Evolutionary conservation across 2,113 vertebrate species (phyloP), one percentile per base, ranked within the genome.

Genomic region (Dissostichus mawsoni): DNA sequence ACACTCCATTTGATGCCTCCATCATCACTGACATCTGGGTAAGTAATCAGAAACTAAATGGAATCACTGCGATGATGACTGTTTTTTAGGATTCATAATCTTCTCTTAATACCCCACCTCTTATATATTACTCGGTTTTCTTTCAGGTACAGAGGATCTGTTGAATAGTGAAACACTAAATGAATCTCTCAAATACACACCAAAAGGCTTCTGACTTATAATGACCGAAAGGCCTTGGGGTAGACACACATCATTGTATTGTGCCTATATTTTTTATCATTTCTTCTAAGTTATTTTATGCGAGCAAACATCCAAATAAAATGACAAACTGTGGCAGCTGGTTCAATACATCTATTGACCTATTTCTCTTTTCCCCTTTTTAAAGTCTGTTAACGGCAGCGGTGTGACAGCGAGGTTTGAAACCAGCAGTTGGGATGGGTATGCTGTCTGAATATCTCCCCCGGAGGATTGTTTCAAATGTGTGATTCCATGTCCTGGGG

Each of bases 1-100:
- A 87, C 63, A 50, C 59, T 87, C 77, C 55, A 85, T 59, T 74
- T 67, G 81, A 84, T 86, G 76, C 86, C 76, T 78, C 66, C 80
- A 83, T 89, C 78, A 91, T 86, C 72, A 65, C 78, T 78, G 74
- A 82, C 87, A 91, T 93, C 85, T 86, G 80, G 81, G 84, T 81
- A 72, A 82, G 89, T 90, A 90, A 93, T 91, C 86, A 84, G 78
- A 79, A 74, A 72, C 74, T 87, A 81, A 88, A 85, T 82, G 79
- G 76, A 87, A 83, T 86, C 73, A 70, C 76, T 62, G 72, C 44
- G n/a, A 72, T 65, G 75, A 89, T 92, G 88, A 91, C 86, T 92
- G 74, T 70, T 75, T 90, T 89, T 83, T 70, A 53, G 63, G 62
- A 76, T 83, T 77, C 41, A 73, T 84, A 52, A 80, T 90, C 84